Percentiles rank a stretch among this genome's conserved stretches.
Evolutionary conservation across 2,113 vertebrate species (phyloP).

Genomic region (Nothoprocta perdicaria): DNA sequence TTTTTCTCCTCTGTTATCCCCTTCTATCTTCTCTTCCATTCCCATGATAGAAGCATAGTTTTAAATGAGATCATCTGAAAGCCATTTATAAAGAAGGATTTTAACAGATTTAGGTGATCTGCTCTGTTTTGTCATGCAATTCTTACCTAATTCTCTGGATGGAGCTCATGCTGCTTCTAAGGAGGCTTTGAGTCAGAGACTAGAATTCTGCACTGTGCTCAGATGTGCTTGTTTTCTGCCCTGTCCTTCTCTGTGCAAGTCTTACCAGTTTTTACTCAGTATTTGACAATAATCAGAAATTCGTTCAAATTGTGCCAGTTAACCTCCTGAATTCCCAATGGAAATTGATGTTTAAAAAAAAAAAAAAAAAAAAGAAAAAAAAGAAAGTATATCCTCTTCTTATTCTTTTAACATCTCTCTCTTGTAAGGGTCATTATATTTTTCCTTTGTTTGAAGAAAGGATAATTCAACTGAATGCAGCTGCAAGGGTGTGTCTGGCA

Average conservation of each 20-base stretch:
- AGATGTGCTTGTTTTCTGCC: conserved; percentile 30
- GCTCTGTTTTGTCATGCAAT: conserved; percentile 29
- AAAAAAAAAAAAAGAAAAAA: neutral
- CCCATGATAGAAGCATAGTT: neutral
- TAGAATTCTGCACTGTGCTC: neutral
- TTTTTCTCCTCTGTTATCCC: neutral
- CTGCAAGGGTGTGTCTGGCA: conserved; percentile 51
- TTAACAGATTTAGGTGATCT: neutral
- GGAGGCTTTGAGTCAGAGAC: neutral
- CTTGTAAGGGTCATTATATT: conserved; percentile 22
- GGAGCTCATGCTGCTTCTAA: conserved; percentile 79
- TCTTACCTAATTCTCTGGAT: conserved; percentile 76
- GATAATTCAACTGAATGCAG: conserved; percentile 1
- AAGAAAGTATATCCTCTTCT: neutral
- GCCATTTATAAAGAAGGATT: neutral
- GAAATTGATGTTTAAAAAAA: neutral
- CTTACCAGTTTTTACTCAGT: conserved; percentile 29
- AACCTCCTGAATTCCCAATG: conserved; percentile 26
- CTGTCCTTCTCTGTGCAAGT: conserved; percentile 29
- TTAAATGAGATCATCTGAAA: neutral
- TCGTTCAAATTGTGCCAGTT: conserved; percentile 32
- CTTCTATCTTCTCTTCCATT: neutral
- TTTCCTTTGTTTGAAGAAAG: conserved; percentile 24
- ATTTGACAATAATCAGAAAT: conserved; percentile 61
- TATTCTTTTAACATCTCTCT: neutral